Evolutionary conservation across 2,888 invertebrate genomes (phyloP).

Genomic region (Coleophora deauratella): DNA sequence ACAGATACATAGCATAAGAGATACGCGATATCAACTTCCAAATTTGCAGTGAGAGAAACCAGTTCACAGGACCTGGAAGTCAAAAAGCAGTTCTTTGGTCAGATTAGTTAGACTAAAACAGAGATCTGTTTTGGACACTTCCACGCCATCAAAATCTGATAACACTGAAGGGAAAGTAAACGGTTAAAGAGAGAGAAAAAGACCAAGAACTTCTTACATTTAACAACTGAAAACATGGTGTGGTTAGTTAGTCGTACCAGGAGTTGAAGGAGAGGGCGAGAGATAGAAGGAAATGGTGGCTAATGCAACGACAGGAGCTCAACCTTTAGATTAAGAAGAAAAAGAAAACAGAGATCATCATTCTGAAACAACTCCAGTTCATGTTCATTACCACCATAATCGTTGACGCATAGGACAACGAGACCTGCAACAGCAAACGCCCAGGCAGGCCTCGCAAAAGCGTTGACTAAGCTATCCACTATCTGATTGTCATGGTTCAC

Average conservation of each 20-base stretch:
- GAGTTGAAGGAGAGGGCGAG: too few relatives aligned
- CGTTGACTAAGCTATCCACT: slow-evolving; percentile 26
- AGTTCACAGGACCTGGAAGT: slow-evolving; percentile 57
- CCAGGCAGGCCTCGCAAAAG: slow-evolving; percentile 46
- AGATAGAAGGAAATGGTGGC: too few relatives aligned
- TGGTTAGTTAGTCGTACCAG: too few relatives aligned
- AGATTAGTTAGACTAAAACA: not conserved
- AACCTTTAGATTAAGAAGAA: too few relatives aligned
- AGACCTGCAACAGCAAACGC: slow-evolving; percentile 40
- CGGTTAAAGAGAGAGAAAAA: too few relatives aligned
- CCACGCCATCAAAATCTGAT: too few relatives aligned
- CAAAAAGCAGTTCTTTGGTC: too few relatives aligned
- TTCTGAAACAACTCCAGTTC: too few relatives aligned
- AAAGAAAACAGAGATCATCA: too few relatives aligned
- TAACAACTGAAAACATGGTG: too few relatives aligned
- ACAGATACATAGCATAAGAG: slow-evolving; percentile 71
- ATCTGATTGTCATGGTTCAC: slow-evolving; percentile 24
- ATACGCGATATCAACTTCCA: slow-evolving; percentile 67
- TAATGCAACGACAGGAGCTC: too few relatives aligned
- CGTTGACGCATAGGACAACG: slow-evolving; percentile 45
- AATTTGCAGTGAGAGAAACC: slow-evolving; percentile 57
- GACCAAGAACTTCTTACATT: too few relatives aligned
- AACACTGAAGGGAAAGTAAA: not conserved
- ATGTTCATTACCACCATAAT: slow-evolving; percentile 34
- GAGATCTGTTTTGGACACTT: not conserved